Evolutionary conservation across 2,797 vertebrate species (phyloP).

Genomic region (Champsocephalus gunnari): DNA sequence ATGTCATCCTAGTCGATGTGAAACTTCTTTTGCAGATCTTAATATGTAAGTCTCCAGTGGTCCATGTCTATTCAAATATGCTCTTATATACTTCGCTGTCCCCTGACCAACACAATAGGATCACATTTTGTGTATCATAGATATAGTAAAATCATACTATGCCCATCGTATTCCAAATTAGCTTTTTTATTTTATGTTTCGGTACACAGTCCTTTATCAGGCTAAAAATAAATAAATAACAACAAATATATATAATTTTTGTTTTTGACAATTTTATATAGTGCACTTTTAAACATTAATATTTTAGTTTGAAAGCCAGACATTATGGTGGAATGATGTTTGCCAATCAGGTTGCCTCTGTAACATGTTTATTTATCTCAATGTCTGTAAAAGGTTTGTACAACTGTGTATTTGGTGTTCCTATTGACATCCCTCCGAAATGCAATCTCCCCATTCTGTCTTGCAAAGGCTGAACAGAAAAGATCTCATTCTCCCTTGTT

Average conservation of each 20-base stretch:
- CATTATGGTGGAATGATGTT: constrained; percentile 38
- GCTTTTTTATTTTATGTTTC: too few species aligned
- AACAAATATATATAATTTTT: too few species aligned
- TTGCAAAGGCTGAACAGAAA: constrained; percentile 56
- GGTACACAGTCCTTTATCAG: too few species aligned
- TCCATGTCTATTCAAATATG: neutral
- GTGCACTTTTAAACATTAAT: too few species aligned
- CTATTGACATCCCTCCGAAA: constrained; percentile 68
- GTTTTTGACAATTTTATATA: too few species aligned
- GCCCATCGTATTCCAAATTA: too few species aligned
- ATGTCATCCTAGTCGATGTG: too few species aligned
- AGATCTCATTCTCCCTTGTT: constrained; percentile 70
- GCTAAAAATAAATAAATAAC: too few species aligned
- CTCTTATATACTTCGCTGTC: neutral
- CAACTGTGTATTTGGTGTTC: constrained; percentile 53
- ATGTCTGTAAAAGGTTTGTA: constrained; percentile 58
- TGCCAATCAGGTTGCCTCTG: constrained; percentile 39
- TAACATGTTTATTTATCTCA: constrained; percentile 67
- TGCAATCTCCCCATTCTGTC: constrained; percentile 47
- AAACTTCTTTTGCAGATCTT: too few species aligned
- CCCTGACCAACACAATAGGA: neutral
- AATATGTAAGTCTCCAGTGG: neutral
- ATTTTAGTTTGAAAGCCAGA: constrained; percentile 45
- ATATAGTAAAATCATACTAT: too few species aligned
- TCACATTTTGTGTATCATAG: neutral